Percentiles rank a stretch among this genome's conserved stretches.
Conservation (phyloP, 35 echinoderm and acorn worm genomes). For the Heliocidaris tuberculata region DNA sequence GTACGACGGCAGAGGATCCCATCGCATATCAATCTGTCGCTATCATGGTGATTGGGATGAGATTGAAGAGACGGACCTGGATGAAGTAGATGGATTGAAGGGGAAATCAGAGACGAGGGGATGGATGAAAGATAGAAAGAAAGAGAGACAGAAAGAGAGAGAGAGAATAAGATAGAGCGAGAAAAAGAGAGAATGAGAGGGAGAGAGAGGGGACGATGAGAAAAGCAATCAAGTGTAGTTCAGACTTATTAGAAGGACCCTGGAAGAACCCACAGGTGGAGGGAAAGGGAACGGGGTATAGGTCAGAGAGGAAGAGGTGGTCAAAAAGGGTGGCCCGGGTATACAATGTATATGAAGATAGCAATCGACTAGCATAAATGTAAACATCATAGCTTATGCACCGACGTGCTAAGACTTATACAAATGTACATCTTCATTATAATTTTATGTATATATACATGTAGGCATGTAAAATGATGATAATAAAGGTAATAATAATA, state of each 20-base stretch:
- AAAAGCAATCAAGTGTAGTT: too few species aligned
- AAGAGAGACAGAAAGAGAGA: background rate
- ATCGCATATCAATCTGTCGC: background rate
- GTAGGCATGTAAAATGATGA: too few species aligned
- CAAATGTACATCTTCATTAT: too few species aligned
- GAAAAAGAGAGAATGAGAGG: background rate
- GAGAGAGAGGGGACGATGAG: background rate
- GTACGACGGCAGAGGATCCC: background rate
- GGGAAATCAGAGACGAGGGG: background rate
- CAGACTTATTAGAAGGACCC: too few species aligned
- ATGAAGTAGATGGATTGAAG: background rate
- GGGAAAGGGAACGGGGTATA: too few species aligned
- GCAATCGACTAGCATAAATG: background rate
- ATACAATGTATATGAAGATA: too few species aligned
- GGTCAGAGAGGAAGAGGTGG: too few species aligned
- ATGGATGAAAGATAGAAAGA: background rate
- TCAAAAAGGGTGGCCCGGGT: too few species aligned
- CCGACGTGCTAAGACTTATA: background rate
- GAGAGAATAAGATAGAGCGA: background rate
- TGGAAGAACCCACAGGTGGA: too few species aligned
- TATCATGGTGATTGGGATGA: background rate
- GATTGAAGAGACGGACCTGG: background rate
- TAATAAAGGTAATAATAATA: too few species aligned
- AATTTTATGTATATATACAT: too few species aligned
- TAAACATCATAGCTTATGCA: background rate